A percentile compares a stretch with the other conserved stretches of the same genome.
Evolutionary conservation across 2,888 invertebrate species (phyloP).

Genomic region (Molorchus minor): DNA sequence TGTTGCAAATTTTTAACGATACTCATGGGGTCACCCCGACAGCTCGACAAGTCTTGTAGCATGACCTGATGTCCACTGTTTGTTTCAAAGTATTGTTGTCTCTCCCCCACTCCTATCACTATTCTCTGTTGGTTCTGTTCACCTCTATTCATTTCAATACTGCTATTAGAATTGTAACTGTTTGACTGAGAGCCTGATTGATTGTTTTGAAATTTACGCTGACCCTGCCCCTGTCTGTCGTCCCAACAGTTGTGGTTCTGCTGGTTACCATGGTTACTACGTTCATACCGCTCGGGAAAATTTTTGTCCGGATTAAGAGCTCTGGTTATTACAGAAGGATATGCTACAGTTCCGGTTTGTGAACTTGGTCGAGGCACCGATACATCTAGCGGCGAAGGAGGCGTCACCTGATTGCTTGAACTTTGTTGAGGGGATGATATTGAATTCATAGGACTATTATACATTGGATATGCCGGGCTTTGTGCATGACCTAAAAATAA

Average conservation of each 20-base stretch:
- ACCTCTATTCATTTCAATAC: slow-evolving; percentile 50
- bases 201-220: slow-evolving; percentile 42
- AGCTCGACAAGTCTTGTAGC: slow-evolving; percentile 77
- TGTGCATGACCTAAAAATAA: slow-evolving; percentile 70
- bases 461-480: slow-evolving; percentile 84
- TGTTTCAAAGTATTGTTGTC: slow-evolving; percentile 75
- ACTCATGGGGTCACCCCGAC: slow-evolving; percentile 79
- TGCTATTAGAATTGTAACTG: slow-evolving; percentile 63
- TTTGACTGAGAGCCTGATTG: slow-evolving; percentile 58
- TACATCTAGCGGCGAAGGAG: slow-evolving; percentile 76
- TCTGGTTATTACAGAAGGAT: slow-evolving; percentile 84
- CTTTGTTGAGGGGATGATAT: slow-evolving; percentile 78
- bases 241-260: slow-evolving; percentile 68
- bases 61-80: slow-evolving; percentile 68
- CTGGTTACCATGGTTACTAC: slow-evolving; percentile 57
- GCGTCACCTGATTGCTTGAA: slow-evolving; percentile 67
- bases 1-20: slow-evolving; percentile 74
- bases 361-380: slow-evolving; percentile 72
- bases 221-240: slow-evolving; percentile 60
- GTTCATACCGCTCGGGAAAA: slow-evolving; percentile 66
- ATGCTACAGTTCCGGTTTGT: slow-evolving; percentile 71
- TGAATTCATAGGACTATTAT: slow-evolving; percentile 83
- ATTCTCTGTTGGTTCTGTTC: slow-evolving; percentile 38
- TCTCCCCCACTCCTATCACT: slow-evolving; percentile 64
- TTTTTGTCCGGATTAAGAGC: slow-evolving; percentile 73